Evolutionary conservation across 1,140 invertebrate species (phyloP).

Genomic region (Nephotettix cincticeps): DNA sequence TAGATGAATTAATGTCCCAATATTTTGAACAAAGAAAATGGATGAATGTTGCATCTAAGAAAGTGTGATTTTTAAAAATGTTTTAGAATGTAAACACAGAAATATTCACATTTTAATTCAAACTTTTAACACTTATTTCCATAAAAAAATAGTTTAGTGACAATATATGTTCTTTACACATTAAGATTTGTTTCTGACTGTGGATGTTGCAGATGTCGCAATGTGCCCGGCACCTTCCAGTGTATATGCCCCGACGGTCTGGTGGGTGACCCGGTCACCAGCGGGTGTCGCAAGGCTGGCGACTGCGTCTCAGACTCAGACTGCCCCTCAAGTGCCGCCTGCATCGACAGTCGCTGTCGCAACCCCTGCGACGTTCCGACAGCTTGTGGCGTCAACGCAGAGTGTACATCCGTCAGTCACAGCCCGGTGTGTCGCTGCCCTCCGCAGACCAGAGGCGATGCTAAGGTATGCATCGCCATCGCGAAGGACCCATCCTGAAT

Average conservation of each 20-base stretch:
- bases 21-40: too few relatives aligned
- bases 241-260: constrained; percentile 76
- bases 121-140: not conserved
- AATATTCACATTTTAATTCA: not conserved
- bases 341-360: constrained; percentile 71
- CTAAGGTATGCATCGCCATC: constrained; percentile 54
- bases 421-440: constrained; percentile 72
- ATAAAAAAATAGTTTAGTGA: not conserved
- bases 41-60: too few relatives aligned
- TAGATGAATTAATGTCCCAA: too few relatives aligned
- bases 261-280: constrained; percentile 69
- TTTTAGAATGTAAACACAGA: constrained; percentile 7
- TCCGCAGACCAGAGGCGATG: constrained; percentile 71
- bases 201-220: constrained; percentile 60
- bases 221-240: constrained; percentile 70
- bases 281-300: constrained; percentile 71
- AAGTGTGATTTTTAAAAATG: too few relatives aligned
- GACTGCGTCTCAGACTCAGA: constrained; percentile 79
- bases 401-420: constrained; percentile 67
- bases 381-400: constrained; percentile 72
- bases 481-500: too few relatives aligned
- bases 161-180: not conserved
- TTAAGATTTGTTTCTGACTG: not conserved
- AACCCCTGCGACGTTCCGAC: constrained; percentile 69
- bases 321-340: constrained; percentile 74